Base-by-base conservation (phyloP, 2,888 invertebrate species). In the Caenorhabditis panamensis region DNA sequence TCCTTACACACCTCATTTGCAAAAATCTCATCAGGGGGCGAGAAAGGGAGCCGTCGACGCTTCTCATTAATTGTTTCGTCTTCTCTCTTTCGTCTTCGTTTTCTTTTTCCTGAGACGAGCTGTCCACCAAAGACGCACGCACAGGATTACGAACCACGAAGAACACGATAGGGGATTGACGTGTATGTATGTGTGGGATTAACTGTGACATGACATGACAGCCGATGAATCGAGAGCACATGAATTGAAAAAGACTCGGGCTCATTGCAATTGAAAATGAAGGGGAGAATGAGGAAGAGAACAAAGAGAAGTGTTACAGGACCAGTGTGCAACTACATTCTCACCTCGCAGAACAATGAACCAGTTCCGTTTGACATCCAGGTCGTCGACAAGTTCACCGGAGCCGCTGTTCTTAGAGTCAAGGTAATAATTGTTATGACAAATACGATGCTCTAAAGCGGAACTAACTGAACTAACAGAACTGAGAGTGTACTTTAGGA, bases 311-410 rank as follows among this genome's bases (percentile, higher is more conserved):
- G n/a, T n/a, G 49, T 82, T 83, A 22, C 82, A 86, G 90, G 90
- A 56, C 90, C 90, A 20, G 85, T 90, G 41, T 90, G 90, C 75
- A 82, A 82, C 49, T 89, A 89, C 75, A 80, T 88, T 20, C 49
- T 89, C 63, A 86, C 81, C 13, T 77, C 85, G 18, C 62, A 78
- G 31, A 78, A 72, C 62, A 81, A 77, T 56, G 79, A 81, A 36
- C 61, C 67, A 13, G 58, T 87, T 13, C 89, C 89, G 26, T 90
- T 90, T 73, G 85, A 87, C 37, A 84, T 80, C 41, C 83, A 88
- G 59, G 84, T 90, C 26, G 77, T 89, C 77, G 89, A 90, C 76
- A 86, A 86, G 51, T 83, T 80, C 68, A 85, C 86, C 53, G 90
- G 90, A 61, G 84, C 83, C 8, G 89, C 89, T 44, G 82, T 89